These are phyloP conservation scores for Calliscelio sp. DNA, from an alignment of 2,888 invertebrate species.

Conservation along the genomic window DNA sequence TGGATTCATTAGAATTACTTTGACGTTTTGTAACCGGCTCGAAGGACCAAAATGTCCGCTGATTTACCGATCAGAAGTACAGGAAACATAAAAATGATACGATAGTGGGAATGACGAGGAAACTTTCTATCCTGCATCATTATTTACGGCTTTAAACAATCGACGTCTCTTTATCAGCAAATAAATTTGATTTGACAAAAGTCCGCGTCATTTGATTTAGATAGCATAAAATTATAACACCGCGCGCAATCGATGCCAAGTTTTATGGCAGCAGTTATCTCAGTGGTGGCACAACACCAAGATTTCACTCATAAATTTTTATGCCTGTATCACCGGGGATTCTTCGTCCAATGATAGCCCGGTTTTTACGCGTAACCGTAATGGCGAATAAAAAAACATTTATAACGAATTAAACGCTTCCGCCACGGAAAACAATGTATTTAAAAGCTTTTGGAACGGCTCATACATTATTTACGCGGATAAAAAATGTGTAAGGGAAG, in stretches of 20 bases:
- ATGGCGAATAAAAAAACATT: slow-evolving; percentile 47
- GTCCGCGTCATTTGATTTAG: background rate
- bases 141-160: too few relatives aligned
- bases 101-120: too few relatives aligned
- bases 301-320: slow-evolving; percentile 61
- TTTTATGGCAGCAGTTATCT: slow-evolving; percentile 45
- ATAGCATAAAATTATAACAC: slow-evolving; percentile 29
- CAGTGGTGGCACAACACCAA: slow-evolving; percentile 42
- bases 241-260: slow-evolving; percentile 35
- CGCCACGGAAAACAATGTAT: slow-evolving; percentile 32
- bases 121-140: too few relatives aligned
- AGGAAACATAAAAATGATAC: too few relatives aligned
- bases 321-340: slow-evolving; percentile 48
- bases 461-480: slow-evolving; percentile 33
- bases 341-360: slow-evolving; percentile 16
- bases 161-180: background rate
- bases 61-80: too few relatives aligned
- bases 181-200: slow-evolving; percentile 4
- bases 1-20: too few relatives aligned
- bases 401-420: slow-evolving; percentile 54
- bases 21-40: too few relatives aligned
- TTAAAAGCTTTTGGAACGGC: slow-evolving; percentile 32
- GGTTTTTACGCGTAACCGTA: slow-evolving; percentile 16
- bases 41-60: too few relatives aligned
- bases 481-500: slow-evolving; percentile 27